Evolutionary conservation across 2,113 vertebrate species (phyloP).

Genomic region (Aldabrachelys gigantea): DNA sequence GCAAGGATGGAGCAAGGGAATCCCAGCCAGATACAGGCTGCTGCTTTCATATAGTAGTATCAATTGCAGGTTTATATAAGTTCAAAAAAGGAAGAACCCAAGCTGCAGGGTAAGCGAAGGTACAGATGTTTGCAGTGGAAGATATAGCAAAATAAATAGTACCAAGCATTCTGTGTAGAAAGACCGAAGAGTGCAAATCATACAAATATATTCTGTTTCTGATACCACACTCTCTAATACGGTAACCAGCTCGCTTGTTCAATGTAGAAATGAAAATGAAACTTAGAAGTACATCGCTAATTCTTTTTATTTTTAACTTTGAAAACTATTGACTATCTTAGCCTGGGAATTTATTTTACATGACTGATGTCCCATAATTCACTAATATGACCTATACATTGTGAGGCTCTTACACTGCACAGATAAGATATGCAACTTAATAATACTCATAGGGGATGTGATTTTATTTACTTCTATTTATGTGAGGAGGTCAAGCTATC

Average conservation of each 20-base stretch:
- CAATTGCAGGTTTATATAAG: background rate
- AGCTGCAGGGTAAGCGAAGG: background rate
- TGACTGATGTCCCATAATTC: background rate
- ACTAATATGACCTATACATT: background rate
- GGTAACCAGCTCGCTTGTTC: background rate
- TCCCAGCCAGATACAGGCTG: background rate
- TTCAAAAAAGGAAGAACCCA: background rate
- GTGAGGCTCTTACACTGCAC: background rate
- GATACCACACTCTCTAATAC: background rate
- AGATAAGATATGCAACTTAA: background rate
- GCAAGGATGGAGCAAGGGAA: background rate
- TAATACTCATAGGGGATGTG: background rate
- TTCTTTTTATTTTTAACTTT: background rate
- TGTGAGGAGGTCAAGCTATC: background rate
- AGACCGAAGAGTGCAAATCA: background rate
- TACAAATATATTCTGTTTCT: background rate
- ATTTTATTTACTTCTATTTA: background rate
- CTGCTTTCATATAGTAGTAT: background rate
- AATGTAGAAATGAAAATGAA: constrained; percentile 15
- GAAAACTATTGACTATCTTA: background rate
- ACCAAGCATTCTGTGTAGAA: background rate
- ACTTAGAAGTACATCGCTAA: background rate
- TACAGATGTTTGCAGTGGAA: background rate
- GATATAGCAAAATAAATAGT: background rate
- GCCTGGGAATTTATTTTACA: background rate